phyloP scores from a whole-genome alignment of 2,113 vertebrate genomes.

The Bufo bufo region DNA sequence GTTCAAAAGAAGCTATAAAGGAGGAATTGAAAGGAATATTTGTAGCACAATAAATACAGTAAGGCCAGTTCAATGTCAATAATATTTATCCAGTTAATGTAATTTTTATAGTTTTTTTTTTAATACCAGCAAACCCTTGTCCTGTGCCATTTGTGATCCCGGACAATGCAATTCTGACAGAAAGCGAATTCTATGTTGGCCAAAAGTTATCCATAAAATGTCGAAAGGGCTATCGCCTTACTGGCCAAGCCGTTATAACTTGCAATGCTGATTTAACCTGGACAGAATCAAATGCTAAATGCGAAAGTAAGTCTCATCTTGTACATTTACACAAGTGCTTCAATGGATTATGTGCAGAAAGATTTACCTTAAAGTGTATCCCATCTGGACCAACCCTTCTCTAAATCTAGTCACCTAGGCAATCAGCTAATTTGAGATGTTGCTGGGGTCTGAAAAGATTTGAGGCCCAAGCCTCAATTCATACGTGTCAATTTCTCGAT shows the following conservation, averaged over 20 bases:
- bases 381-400: too few species aligned
- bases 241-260: slow-evolving; percentile 76
- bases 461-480: too few species aligned
- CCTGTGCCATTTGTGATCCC: slow-evolving; percentile 85
- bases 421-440: too few species aligned
- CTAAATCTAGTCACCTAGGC: too few species aligned
- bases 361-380: background rate
- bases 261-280: slow-evolving; percentile 90
- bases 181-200: slow-evolving; percentile 81
- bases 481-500: too few species aligned
- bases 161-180: slow-evolving; percentile 74
- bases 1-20: too few species aligned
- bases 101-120: background rate
- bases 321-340: background rate
- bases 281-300: slow-evolving; percentile 81
- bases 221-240: slow-evolving; percentile 85
- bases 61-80: background rate
- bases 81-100: background rate
- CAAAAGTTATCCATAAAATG: slow-evolving; percentile 84
- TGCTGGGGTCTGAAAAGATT: too few species aligned
- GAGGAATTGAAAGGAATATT: too few species aligned
- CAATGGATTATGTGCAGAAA: background rate
- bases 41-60: too few species aligned
- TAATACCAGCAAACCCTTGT: slow-evolving; percentile 84
- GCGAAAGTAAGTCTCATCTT: slow-evolving; percentile 83